A percentile compares a stretch with the other conserved stretches of the same genome.
phyloP scores from a whole-genome alignment of 2,113 vertebrate species.

The Anguilla rostrata region DNA sequence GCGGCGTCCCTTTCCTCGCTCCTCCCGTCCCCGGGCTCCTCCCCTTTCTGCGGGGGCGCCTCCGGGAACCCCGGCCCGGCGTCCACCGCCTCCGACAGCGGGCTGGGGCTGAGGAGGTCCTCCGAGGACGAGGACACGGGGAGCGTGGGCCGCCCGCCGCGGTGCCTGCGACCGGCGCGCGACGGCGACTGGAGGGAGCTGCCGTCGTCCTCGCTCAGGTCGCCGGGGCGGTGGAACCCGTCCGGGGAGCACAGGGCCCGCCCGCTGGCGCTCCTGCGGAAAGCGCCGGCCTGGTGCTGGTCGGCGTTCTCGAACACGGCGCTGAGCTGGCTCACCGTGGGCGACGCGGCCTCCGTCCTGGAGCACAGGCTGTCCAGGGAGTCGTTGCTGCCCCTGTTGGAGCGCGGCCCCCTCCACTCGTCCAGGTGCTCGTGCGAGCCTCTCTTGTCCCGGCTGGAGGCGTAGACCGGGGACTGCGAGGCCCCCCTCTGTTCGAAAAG shows the following conservation, averaged over 20 bases:
- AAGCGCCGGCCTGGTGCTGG: constrained; percentile 53
- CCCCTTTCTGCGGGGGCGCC: constrained; percentile 40
- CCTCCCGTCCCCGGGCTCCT: neutral
- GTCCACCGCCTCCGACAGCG: constrained; percentile 49
- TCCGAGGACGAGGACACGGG: constrained; percentile 68
- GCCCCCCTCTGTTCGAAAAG: constrained; percentile 86
- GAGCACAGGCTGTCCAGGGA: constrained; percentile 95
- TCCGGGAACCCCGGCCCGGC: constrained; percentile 23
- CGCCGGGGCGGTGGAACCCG: constrained; percentile 57
- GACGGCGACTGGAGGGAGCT: constrained; percentile 68
- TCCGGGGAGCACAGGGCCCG: constrained; percentile 75
- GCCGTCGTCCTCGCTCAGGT: constrained; percentile 68
- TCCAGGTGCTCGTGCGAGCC: constrained; percentile 80
- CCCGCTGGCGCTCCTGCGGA: constrained; percentile 66
- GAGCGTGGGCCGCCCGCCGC: constrained; percentile 52
- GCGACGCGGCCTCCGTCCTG: constrained; percentile 88
- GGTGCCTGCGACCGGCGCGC: constrained; percentile 48
- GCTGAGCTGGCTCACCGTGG: constrained; percentile 94
- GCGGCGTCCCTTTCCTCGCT: constrained; percentile 22
- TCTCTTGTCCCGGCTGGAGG: constrained; percentile 80
- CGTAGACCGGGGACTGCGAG: constrained; percentile 80
- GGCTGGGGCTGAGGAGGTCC: constrained; percentile 66
- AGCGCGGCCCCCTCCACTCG: constrained; percentile 83
- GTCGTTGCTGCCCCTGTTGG: constrained; percentile 90
- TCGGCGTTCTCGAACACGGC: constrained; percentile 92